phyloP scores from a whole-genome alignment of 2,797 vertebrate genomes.

The Eulemur albifrons region DNA sequence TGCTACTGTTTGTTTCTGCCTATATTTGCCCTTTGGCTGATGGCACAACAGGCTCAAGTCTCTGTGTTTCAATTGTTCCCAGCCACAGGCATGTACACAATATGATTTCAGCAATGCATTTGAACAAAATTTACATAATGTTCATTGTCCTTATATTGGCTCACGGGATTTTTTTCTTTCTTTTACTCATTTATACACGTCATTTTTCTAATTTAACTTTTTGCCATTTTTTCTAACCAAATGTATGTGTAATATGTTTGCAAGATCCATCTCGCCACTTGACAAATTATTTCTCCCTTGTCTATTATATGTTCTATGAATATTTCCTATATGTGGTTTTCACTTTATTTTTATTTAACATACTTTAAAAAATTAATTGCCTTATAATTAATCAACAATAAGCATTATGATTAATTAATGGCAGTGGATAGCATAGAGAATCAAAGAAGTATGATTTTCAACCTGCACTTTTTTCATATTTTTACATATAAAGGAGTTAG shows the following conservation, averaged over 20 bases:
- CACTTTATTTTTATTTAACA: neutral
- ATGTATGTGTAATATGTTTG: neutral
- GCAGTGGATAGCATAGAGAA: neutral
- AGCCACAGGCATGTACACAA: neutral
- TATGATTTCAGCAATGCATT: neutral
- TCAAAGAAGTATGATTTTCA: neutral
- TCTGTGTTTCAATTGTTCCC: neutral
- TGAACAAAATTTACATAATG: neutral
- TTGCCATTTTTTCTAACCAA: neutral
- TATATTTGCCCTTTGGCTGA: neutral
- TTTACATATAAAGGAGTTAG: neutral
- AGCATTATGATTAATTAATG: neutral
- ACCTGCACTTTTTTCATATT: neutral
- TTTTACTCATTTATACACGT: neutral
- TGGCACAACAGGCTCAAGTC: neutral
- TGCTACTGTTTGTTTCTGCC: neutral
- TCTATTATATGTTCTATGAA: neutral
- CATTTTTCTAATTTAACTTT: neutral
- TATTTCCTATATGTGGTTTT: neutral
- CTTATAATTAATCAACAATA: neutral
- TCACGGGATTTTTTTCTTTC: neutral
- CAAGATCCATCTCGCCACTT: neutral
- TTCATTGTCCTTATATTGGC: neutral
- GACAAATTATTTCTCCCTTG: neutral
- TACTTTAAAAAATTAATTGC: neutral